Percentiles rank a stretch among this genome's conserved stretches.
Evolutionary conservation across 2,113 vertebrate species (phyloP).

Genomic region (Mixornis gularis): DNA sequence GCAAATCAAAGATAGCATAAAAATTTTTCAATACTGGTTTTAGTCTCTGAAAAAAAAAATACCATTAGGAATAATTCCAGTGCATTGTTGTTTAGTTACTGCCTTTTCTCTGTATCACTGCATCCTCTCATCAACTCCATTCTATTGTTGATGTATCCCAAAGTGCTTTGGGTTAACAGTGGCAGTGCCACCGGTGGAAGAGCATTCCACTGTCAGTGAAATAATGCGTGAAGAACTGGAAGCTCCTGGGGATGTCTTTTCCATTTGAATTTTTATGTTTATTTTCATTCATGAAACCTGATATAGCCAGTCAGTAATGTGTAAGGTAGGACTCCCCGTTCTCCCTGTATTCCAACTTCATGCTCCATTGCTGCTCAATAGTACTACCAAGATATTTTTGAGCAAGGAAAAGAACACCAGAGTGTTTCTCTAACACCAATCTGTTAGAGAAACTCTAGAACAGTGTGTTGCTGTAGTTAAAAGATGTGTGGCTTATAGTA

Average conservation of each 20-base stretch:
- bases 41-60: neutral
- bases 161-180: neutral
- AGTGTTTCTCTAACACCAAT: too few relatives aligned
- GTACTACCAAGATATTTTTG: neutral
- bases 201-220: neutral
- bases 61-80: neutral
- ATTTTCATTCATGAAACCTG: neutral
- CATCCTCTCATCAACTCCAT: neutral
- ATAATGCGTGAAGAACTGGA: neutral
- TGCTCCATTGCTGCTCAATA: neutral
- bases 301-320: neutral
- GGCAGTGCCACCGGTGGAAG: neutral
- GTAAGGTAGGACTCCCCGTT: neutral
- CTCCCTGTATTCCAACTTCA: neutral
- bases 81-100: neutral
- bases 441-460: neutral
- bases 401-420: neutral
- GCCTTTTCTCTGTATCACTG: neutral
- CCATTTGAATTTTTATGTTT: neutral
- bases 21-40: neutral
- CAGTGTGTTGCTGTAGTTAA: neutral
- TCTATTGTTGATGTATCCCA: neutral
- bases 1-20: neutral
- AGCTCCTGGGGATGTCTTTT: neutral
- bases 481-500: neutral